phyloP scores from a whole-genome alignment of 1,140 invertebrate genomes.

The Goniozus legneri region DNA sequence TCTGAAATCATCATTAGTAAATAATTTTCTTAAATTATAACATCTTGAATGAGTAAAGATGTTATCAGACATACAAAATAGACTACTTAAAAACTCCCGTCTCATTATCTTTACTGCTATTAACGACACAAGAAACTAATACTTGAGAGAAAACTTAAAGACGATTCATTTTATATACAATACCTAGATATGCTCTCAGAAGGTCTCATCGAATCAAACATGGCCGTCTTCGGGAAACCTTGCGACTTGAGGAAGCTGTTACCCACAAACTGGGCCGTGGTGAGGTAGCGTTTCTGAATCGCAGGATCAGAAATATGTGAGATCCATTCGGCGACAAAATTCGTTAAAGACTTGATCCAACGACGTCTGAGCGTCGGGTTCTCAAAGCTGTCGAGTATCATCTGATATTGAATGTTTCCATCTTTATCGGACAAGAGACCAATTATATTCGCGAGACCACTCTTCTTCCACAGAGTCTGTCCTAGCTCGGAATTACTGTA shows the following conservation, averaged over 20 bases:
- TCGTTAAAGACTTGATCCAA: conserved; percentile 72
- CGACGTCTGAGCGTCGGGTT: conserved; percentile 71
- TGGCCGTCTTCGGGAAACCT: conserved; percentile 67
- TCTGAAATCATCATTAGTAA: conserved; percentile 17
- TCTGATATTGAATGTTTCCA: conserved; percentile 67
- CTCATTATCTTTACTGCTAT: too few relatives aligned
- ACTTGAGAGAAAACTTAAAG: too few relatives aligned
- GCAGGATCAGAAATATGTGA: conserved; percentile 71
- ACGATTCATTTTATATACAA: too few relatives aligned
- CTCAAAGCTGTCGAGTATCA: conserved; percentile 72
- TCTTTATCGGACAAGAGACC: conserved; percentile 59
- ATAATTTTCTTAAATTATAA: too few relatives aligned
- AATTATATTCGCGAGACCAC: conserved; percentile 65
- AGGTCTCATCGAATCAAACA: conserved; percentile 67
- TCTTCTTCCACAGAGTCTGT: conserved; percentile 67
- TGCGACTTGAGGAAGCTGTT: conserved; percentile 74
- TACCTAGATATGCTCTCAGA: conserved; percentile 63
- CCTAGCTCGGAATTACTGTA: conserved; percentile 70
- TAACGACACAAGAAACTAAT: too few relatives aligned
- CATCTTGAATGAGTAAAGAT: too few relatives aligned
- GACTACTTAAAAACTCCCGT: too few relatives aligned
- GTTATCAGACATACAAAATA: too few relatives aligned
- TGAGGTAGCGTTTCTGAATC: conserved; percentile 69
- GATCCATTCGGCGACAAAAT: conserved; percentile 71
- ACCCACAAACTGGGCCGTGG: conserved; percentile 65